These are phyloP conservation scores for Phaethon lepturus DNA, from an alignment of 2,113 vertebrate species.

Conservation along the genomic window DNA sequence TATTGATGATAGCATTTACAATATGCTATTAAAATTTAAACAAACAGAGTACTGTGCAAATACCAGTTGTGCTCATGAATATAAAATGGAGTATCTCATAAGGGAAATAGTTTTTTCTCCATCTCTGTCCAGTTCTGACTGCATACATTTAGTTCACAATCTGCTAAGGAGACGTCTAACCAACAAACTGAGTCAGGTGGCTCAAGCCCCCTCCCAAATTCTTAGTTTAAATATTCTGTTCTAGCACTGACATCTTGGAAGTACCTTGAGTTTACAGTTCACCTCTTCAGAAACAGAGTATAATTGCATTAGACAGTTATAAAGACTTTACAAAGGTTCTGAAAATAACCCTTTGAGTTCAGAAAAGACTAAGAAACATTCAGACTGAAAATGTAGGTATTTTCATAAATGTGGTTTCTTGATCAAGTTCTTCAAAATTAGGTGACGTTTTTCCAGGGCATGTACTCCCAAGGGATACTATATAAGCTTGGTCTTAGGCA, in stretches of 20 bases:
- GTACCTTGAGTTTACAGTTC: not conserved
- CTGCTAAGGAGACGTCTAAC: not conserved
- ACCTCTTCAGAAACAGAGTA: not conserved
- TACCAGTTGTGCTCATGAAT: not conserved
- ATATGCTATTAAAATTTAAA: not conserved
- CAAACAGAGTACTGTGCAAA: not conserved
- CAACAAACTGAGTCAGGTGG: not conserved
- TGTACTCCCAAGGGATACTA: not conserved
- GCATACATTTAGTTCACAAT: not conserved
- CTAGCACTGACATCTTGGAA: not conserved
- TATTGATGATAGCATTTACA: slow-evolving; percentile 23
- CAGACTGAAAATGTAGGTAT: not conserved
- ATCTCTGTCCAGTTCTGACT: not conserved
- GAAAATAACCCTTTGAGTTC: not conserved
- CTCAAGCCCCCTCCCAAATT: not conserved
- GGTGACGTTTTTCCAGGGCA: not conserved
- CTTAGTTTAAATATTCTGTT: not conserved
- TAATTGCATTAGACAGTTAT: no score
- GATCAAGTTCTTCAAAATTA: not conserved
- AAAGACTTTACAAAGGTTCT: not conserved
- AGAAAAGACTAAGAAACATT: not conserved
- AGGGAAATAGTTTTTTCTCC: not conserved
- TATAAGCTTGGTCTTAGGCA: not conserved
- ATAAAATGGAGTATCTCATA: not conserved
- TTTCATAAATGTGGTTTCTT: not conserved